phyloP scores from a whole-genome alignment of 2,888 invertebrate species.

The Dryadula phaetusa region DNA sequence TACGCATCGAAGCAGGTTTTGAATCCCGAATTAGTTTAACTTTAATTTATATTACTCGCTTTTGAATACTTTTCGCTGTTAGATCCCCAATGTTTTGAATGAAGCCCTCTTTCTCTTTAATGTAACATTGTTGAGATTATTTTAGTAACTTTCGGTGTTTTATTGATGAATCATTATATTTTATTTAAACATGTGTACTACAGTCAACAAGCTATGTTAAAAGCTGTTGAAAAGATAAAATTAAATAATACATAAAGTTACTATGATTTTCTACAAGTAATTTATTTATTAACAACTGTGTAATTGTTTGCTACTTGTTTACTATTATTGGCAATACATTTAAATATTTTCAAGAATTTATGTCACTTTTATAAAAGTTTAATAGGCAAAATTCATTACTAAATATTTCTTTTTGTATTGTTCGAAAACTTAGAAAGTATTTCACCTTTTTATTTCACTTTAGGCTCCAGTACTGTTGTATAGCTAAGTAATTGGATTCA shows the following conservation, averaged over 20 bases:
- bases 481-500: constrained; percentile 46
- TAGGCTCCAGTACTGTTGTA: constrained; percentile 22
- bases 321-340: too few relatives aligned
- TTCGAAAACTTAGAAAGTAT: not conserved
- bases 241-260: too few relatives aligned
- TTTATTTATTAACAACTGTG: too few relatives aligned
- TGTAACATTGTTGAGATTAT: constrained; percentile 18
- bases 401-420: not conserved
- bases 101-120: constrained; percentile 18
- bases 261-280: too few relatives aligned
- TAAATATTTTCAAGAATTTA: too few relatives aligned
- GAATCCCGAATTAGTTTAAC: constrained; percentile 46
- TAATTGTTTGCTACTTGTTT: too few relatives aligned
- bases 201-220: not conserved
- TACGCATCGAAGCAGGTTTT: constrained; percentile 42
- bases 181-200: not conserved
- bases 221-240: too few relatives aligned
- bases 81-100: constrained; percentile 36
- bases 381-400: not conserved
- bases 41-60: constrained; percentile 44
- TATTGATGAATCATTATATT: not conserved
- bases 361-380: too few relatives aligned
- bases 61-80: constrained; percentile 41
- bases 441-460: not conserved
- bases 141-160: constrained; percentile 11